Evolutionary conservation across 2,888 invertebrate species (phyloP).

Genomic region (Neocrepidodera transversa): DNA sequence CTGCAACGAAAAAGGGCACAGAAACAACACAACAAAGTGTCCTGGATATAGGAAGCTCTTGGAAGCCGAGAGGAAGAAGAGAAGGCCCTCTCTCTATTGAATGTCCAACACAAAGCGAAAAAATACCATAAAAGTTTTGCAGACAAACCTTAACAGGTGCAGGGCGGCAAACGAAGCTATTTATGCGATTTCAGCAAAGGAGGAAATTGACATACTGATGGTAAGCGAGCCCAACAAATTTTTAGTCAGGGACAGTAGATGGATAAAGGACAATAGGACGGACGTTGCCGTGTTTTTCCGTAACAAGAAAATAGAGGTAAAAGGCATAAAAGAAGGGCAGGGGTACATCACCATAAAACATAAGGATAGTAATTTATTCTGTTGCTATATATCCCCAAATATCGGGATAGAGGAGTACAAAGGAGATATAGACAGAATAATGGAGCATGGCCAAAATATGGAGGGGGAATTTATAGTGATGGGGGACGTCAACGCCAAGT

Average conservation of each 20-base stretch:
- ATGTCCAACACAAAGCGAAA: too few species aligned
- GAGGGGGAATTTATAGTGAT: background rate
- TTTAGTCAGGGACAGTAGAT: background rate
- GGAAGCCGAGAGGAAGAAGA: too few species aligned
- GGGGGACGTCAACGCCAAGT: constrained; percentile 9
- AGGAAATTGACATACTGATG: background rate
- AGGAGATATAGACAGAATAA: background rate
- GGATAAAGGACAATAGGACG: background rate
- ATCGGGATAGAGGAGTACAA: background rate
- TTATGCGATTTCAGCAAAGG: background rate
- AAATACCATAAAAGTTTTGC: too few species aligned
- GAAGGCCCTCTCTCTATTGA: too few species aligned
- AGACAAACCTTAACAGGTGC: too few species aligned
- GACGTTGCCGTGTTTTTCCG: background rate
- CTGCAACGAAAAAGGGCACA: too few species aligned
- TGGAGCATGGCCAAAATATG: background rate
- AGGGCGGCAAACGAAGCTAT: too few species aligned
- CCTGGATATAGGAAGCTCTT: too few species aligned
- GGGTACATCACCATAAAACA: background rate
- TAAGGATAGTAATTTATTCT: background rate
- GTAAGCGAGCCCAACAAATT: background rate
- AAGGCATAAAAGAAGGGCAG: background rate
- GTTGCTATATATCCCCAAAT: background rate
- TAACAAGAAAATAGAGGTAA: background rate
- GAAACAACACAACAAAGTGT: too few species aligned